Evolutionary conservation across 37 sponge, comb jelly and placozoan genomes (phyloP), one percentile per base, ranked within the genome.

Genomic region (Amphimedon queenslandica): DNA sequence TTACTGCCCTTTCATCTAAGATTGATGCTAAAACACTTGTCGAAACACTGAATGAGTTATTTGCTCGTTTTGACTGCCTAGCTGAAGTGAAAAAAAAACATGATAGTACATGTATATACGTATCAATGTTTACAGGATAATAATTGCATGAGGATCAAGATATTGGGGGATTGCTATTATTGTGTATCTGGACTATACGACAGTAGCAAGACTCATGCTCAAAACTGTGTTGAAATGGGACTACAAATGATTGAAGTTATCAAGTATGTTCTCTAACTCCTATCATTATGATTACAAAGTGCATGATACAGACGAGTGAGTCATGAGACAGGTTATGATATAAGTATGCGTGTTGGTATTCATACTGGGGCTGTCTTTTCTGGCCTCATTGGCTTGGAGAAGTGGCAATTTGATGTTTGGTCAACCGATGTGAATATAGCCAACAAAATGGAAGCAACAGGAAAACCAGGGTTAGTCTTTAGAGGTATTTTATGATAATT

Each of bases 331-430:
- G 36, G 53, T 29, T 51, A 70, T 18, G 76, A 87, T 16, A 77
- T 96, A 35, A 75, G 83, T 66, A 96, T 96, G 96, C 55, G 96
- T 43, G 86, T 95, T 11, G 83, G 83, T 0, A 87, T 93, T 20
- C 94, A 96, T 77, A 90, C 96, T 42, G 96, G 96, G 0, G 70
- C 87, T 16, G 96, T 96, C 41, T 71, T 86, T n/a, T 92, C 82
- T 72, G 96, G 96, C 0, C 90, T 92, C 1, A 86, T 96, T 79
- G 96, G 96, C 0, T 82, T 71, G 38, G 76, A 80, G 30, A 64
- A 86, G 68, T 92, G 85, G 77, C 81, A 89, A 56, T 96, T 88
- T 83, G 96, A 96, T 80, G 96, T 96, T 0, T 96, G 93, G 94
- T 93, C 94, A 30, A 82, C 80, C 38, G 89, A 85, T 71, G 96